Evolutionary conservation across 1,140 invertebrate species (phyloP), one percentile per base, ranked within the genome.

Genomic region (Aphelinus atriplicis): DNA sequence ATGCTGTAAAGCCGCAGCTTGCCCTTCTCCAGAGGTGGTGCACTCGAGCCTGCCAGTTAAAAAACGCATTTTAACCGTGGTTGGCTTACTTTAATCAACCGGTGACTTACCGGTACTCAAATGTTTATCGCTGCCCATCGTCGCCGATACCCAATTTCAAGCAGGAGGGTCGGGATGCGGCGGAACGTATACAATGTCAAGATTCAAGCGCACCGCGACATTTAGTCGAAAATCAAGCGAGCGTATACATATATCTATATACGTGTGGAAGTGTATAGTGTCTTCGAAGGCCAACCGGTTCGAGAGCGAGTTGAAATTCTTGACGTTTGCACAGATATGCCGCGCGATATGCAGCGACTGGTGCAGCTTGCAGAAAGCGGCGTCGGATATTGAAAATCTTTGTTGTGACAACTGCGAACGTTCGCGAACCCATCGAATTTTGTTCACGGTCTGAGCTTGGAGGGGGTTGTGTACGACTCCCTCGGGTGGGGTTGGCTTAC

Each of bases 1-100:
- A 94, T 98, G 66, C 92, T 95, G 83, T 96, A 97, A 1, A 97
- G 84, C 1, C 95, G 90, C 57, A 96, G 80, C 82, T 93, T 93
- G 3, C 92, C 94, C 77, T 88, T 85, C 47, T 89, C 83, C 0
- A 91, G 76, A 1, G 92, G 89, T 0, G 94, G 93, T 3, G 90
- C 90, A 2, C 84, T 78, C 1, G 91, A 91, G 57, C 92, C 94
- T 94, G 51, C 42, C 3, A 4, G 42, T 60, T 9, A 60, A n/a
- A 7, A 60, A 60, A n/a, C 42, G 4, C 26, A 60, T 7, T 53
- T 53, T 0, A 53, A 0, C 51, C 51, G 51, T 53, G 51, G 26
- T 26, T 9, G 51, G 51, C 51, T 53, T 53, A 53, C 51, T 53
- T 2, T 26, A 2, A 48, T 3, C 48, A 58, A 3, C 42, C 50